Evolutionary conservation across 2,113 vertebrate genomes (phyloP), one percentile per base, ranked within the genome.

Genomic region (Theropithecus gelada): DNA sequence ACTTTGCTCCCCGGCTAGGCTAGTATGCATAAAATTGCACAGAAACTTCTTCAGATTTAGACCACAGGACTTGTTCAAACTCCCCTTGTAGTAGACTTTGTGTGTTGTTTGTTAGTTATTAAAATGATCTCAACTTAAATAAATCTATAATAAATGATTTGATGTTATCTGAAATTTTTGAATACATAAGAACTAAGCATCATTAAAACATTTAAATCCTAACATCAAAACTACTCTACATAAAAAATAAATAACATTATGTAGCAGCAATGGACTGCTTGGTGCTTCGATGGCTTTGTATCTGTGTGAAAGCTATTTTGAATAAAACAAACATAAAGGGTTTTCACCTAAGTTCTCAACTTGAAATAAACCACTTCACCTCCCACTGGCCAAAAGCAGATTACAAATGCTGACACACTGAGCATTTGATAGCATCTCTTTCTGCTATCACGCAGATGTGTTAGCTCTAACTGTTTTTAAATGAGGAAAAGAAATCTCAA

Each of bases 321-420:
- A 95, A 85, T 52, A 83, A 75, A 88, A 66, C 30, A 84, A 81
- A 78, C 64, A 76, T 57, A 78, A 66, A 13, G 10, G 6, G 23
- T 93, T 83, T 89, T 40, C 73, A 25, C 57, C 8, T 83, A 93
- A 61, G 8, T 66, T 93, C 45, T 92, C 84, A 17, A 66, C 61
- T 92, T 84, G 64, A 96, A 90, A 88, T 72, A 94, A 96, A 86
- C 66, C 64, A 68, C 80, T 72, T 84, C 52, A 87, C 70, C 50
- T 76, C 88, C 90, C 81, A 43, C 87, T 45, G 89, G 79, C 55
- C 45, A 4, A 66, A 80, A 52, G 84, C 55, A 94, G 80, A 92
- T 72, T 87, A 43, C 45, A 64, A 80, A 79, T 70, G 72, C 88
- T n/a, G 45, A 48, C 64, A 68, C 40, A 64, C 52, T 48, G 90